phyloP scores from a whole-genome alignment of 2,888 invertebrate genomes.

The Drosophila helvetica region DNA sequence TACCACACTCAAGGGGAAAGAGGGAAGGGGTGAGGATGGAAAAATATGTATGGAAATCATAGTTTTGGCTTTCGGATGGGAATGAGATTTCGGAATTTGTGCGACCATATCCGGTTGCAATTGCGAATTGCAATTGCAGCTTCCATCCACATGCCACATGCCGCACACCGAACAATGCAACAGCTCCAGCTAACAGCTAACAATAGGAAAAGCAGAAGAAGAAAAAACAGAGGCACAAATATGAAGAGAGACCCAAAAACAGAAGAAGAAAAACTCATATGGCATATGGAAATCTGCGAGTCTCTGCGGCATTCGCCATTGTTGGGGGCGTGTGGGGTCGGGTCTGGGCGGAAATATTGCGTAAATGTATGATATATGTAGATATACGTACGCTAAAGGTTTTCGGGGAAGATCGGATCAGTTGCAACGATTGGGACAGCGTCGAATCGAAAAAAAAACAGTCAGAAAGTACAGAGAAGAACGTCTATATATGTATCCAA shows the following conservation, averaged over 20 bases:
- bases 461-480: too few relatives aligned
- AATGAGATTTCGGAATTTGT: slow-evolving; percentile 36
- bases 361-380: slow-evolving; percentile 26
- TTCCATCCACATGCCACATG: slow-evolving; percentile 14
- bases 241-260: slow-evolving; percentile 27
- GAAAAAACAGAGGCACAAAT: slow-evolving; percentile 4
- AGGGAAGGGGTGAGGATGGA: background rate
- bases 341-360: slow-evolving; percentile 9
- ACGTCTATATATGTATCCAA: too few relatives aligned
- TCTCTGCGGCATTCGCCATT: slow-evolving; percentile 25
- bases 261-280: background rate
- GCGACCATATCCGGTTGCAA: slow-evolving; percentile 37
- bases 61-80: slow-evolving; percentile 25
- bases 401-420: background rate
- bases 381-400: background rate
- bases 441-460: too few relatives aligned
- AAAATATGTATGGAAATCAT: slow-evolving; percentile 27
- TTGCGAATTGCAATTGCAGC: slow-evolving; percentile 26
- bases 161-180: background rate
- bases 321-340: slow-evolving; percentile 2
- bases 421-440: background rate
- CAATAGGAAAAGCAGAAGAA: slow-evolving; percentile 8
- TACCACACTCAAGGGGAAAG: slow-evolving; percentile 8
- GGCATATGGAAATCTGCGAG: slow-evolving; percentile 24
- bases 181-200: background rate